Evolutionary conservation across 2,797 vertebrate species (phyloP).

Genomic region (Malurus splendens): DNA sequence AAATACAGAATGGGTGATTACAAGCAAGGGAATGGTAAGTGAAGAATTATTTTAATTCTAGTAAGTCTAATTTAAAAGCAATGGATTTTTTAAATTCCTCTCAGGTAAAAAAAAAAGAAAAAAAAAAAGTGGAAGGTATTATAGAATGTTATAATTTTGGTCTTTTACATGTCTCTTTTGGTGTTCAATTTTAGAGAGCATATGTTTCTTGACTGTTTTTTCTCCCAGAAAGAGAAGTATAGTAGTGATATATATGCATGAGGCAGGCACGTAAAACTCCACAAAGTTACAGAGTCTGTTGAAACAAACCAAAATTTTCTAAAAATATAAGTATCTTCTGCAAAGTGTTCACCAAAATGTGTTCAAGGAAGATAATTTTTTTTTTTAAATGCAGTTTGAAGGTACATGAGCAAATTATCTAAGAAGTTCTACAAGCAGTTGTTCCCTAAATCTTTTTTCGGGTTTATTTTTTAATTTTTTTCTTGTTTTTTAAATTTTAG

Average conservation of each 20-base stretch:
- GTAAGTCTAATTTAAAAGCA: background rate
- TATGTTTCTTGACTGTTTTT: background rate
- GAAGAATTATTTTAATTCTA: background rate
- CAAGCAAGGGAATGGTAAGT: background rate
- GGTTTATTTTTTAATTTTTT: too few species aligned
- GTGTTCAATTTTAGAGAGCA: background rate
- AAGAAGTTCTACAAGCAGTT: background rate
- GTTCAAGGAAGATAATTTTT: background rate
- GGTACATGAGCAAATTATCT: background rate
- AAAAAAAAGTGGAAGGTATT: background rate
- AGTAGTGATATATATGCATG: background rate
- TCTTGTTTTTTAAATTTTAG: background rate
- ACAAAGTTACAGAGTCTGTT: background rate
- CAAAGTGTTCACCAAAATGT: background rate
- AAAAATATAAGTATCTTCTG: background rate
- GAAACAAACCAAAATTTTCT: background rate
- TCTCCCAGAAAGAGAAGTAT: background rate
- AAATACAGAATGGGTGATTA: background rate
- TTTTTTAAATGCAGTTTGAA: background rate
- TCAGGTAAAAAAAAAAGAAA: background rate
- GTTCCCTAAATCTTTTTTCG: fast-evolving
- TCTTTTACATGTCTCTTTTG: background rate
- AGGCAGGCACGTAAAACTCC: background rate
- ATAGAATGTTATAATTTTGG: background rate
- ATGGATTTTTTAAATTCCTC: background rate